Base-by-base conservation (phyloP, 2,888 invertebrate species). In the Drosophila macrospina region DNA sequence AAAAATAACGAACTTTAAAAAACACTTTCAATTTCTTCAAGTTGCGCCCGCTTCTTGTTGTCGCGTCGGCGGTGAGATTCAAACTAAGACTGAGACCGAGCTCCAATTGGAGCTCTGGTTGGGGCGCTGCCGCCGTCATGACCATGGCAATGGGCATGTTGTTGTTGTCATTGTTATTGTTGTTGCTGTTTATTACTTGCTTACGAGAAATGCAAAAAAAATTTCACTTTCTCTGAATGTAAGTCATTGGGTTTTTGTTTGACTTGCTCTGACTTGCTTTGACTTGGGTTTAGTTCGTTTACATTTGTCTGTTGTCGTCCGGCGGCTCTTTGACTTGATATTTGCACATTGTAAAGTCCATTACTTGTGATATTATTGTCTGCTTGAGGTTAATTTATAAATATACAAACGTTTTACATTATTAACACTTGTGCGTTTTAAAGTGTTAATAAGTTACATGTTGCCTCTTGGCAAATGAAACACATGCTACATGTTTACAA, bases 211-310 rank as follows among this genome's bases (percentile, higher is more conserved):
- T 89, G 83, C 86, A 78, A 89, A 89, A 82, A 88, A 89, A 89
- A 79, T 89, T 83, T 88, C 86, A 88, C 88, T 88, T 88, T 88
- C 88, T 87, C 90, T 74, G 63, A 82, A 83, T 83, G 84, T 83
- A 83, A 83, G 83, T 86, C 83, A 83, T 83, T 83, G 88, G 88
- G 82, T 73, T 79, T 83, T 62, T 61, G 64, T 60, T 68, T 60
- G 28, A 8, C 30, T 54, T 28, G 48, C 30, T 44, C 48, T 74
- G 44, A 26, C 28, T 37, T 28, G 48, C 30, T 44, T 52, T 74
- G 44, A 26, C 28, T 37, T 39, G 37, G 55, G 60, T 11, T 69
- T 69, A 59, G 8, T 45, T 59, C 24, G 54, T 51, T 54, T 32
- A 37, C 16, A 72, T 37, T 37, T 48, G 37, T 36, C 26, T 26